Evolutionary conservation across 2,797 vertebrate species (phyloP).

Genomic region (Takifugu ocellatus): DNA sequence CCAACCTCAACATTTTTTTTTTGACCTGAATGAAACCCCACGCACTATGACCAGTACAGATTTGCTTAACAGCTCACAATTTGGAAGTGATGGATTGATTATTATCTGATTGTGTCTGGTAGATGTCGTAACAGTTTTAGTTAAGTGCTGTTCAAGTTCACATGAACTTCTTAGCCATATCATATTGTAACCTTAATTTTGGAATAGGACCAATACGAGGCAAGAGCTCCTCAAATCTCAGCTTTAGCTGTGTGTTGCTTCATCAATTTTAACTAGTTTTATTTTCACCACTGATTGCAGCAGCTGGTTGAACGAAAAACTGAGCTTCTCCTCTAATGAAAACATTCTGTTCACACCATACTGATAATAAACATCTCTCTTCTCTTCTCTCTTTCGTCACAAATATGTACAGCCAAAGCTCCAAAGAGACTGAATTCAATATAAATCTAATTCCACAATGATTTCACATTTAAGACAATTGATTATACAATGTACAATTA

Average conservation of each 20-base stretch:
- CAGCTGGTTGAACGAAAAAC: neutral
- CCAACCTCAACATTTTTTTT: conserved; percentile 29
- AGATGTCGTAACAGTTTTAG: conserved; percentile 43
- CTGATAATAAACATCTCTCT: conserved; percentile 5
- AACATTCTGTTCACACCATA: conserved; percentile 2
- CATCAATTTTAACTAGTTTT: too few species aligned
- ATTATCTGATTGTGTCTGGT: conserved; percentile 24
- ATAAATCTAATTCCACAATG: too few species aligned
- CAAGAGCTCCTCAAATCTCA: too few species aligned
- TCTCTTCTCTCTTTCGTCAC: conserved; percentile 20
- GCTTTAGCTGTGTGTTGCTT: too few species aligned
- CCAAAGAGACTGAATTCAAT: too few species aligned
- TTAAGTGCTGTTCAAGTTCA: conserved; percentile 21
- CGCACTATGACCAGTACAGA: conserved; percentile 24
- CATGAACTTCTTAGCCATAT: conserved; percentile 8
- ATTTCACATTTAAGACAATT: too few species aligned
- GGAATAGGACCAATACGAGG: conserved; percentile 18
- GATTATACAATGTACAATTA: too few species aligned
- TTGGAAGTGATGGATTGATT: conserved; percentile 18
- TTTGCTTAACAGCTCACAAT: neutral
- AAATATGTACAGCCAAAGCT: conserved; percentile 7
- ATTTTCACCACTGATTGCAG: too few species aligned
- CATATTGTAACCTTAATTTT: conserved; percentile 18
- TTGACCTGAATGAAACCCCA: conserved; percentile 33
- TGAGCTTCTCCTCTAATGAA: conserved; percentile 11